Percentiles rank a stretch among this genome's conserved stretches.
phyloP scores from a whole-genome alignment of 2,113 vertebrate genomes.

The Eupsittula cactorum region DNA sequence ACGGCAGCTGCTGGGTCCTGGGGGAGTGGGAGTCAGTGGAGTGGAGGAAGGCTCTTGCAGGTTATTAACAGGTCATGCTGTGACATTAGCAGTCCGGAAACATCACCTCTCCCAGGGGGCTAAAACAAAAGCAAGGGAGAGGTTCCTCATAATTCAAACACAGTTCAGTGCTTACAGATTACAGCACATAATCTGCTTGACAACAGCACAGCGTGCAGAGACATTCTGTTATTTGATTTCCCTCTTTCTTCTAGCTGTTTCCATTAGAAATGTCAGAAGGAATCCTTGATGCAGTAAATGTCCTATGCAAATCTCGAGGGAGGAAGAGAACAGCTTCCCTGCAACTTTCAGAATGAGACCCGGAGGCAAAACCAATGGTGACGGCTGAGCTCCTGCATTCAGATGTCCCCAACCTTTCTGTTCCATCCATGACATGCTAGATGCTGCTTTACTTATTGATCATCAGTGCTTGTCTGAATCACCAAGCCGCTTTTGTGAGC shows the following conservation, averaged over 20 bases:
- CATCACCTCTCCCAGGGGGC: constrained; percentile 55
- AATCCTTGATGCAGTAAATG: background rate
- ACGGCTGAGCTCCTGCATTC: background rate
- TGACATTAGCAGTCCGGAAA: constrained; percentile 68
- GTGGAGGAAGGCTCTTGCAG: constrained; percentile 25
- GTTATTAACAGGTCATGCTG: constrained; percentile 60
- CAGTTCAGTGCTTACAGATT: constrained; percentile 72
- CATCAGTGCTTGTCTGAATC: background rate
- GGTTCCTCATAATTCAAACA: constrained; percentile 65
- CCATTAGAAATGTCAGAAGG: constrained; percentile 42
- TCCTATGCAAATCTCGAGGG: background rate
- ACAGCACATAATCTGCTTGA: constrained; percentile 78
- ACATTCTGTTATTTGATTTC: background rate
- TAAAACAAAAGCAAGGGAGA: constrained; percentile 52
- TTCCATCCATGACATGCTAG: background rate
- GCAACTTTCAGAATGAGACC: constrained; percentile 8
- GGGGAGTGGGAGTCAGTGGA: background rate
- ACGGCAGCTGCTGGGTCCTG: constrained; percentile 14
- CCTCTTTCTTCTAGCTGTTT: constrained; percentile 34
- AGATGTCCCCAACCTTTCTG: background rate
- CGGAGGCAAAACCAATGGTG: background rate
- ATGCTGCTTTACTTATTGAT: constrained; percentile 6
- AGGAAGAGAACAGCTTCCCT: background rate
- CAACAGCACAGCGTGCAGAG: constrained; percentile 57
- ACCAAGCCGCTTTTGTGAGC: background rate